Evolutionary conservation across 2,113 vertebrate genomes (phyloP).

Genomic region (Calcarius ornatus): DNA sequence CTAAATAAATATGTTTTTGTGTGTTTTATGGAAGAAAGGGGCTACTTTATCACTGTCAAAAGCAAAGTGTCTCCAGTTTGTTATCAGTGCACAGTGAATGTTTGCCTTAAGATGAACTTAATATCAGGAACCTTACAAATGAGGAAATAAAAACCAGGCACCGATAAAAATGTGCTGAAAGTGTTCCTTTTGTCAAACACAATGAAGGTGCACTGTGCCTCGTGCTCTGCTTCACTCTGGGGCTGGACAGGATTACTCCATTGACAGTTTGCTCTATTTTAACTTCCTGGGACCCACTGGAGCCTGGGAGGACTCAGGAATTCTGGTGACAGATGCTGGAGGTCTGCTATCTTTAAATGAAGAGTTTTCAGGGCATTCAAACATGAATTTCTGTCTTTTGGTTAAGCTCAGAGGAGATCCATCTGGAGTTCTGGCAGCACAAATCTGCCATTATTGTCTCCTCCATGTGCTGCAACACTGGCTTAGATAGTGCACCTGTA

Average conservation of each 20-base stretch:
- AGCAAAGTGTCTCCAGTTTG: background rate
- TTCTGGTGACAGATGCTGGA: background rate
- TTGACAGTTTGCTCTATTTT: background rate
- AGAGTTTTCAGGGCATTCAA: background rate
- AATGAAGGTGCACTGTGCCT: background rate
- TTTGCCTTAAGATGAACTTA: slow-evolving; percentile 47
- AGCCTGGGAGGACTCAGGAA: background rate
- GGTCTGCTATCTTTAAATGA: slow-evolving; percentile 7
- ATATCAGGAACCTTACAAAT: slow-evolving; percentile 3
- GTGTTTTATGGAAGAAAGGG: background rate
- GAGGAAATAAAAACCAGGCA: slow-evolving; percentile 10
- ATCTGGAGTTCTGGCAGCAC: slow-evolving; percentile 4
- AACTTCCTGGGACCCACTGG: background rate
- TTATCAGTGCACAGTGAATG: background rate
- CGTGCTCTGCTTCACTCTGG: background rate
- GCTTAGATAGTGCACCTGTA: slow-evolving; percentile 27
- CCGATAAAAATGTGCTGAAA: slow-evolving; percentile 39
- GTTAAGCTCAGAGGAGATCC: background rate
- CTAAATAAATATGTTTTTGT: slow-evolving; percentile 1
- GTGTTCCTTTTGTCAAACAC: background rate
- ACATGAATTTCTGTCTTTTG: background rate
- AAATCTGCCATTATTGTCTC: background rate
- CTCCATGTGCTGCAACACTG: background rate
- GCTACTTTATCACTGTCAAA: background rate
- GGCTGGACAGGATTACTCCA: background rate